Evolutionary conservation across 1,140 invertebrate genomes (phyloP).

Genomic region (Pygmarrhopalites habei): DNA sequence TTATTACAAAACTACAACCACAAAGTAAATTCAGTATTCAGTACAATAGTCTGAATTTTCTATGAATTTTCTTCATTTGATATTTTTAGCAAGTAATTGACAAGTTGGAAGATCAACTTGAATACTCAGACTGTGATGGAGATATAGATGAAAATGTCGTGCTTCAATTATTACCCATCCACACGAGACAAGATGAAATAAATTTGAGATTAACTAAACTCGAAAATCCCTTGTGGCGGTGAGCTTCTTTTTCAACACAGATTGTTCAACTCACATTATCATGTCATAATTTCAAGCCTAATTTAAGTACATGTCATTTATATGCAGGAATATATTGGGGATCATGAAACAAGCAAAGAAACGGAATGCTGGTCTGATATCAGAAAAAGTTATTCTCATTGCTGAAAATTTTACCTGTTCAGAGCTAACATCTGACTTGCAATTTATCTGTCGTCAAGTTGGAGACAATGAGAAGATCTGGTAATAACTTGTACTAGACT

Average conservation of each 20-base stretch:
- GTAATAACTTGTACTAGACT: no score
- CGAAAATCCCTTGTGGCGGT: slow-evolving; percentile 9
- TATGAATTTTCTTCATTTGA: no score
- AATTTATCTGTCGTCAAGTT: not conserved
- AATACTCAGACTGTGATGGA: not conserved
- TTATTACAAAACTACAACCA: no score
- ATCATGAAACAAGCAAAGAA: not conserved
- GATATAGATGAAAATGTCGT: slow-evolving; percentile 1
- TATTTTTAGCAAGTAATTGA: no score
- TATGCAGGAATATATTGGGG: not conserved
- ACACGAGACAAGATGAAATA: slow-evolving; percentile 5
- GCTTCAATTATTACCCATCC: not conserved
- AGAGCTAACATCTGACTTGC: not conserved
- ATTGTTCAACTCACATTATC: not conserved
- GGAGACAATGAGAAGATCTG: not conserved
- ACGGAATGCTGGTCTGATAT: not conserved
- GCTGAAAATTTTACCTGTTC: not conserved
- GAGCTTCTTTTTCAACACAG: not conserved
- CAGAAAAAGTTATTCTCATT: not conserved
- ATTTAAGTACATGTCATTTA: not conserved
- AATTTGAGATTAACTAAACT: not conserved
- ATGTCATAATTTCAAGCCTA: not conserved
- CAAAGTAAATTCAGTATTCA: no score
- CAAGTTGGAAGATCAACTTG: not conserved
- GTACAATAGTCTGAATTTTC: no score